Base-by-base conservation (phyloP, 2,797 vertebrate genomes). In the Tinamus major region DNA sequence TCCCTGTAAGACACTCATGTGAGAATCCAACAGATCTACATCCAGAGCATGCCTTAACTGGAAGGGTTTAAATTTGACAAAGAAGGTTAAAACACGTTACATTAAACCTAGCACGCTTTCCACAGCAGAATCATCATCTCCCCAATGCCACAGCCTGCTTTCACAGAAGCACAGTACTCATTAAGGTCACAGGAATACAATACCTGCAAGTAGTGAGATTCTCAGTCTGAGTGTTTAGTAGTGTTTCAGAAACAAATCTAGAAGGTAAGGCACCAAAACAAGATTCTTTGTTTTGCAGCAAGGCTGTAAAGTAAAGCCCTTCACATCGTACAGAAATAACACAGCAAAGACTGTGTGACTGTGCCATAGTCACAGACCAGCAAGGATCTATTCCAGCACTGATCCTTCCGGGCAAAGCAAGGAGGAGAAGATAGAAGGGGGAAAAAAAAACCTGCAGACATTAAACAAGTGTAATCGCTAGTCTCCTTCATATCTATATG, bases 401-500 rank as follows among this genome's bases (percentile, higher is more conserved):
- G 33, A 75, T 31, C 18, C 17, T 62, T 9, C 42, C 29, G 23
- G 1, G 1, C 75, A 64, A 86, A 87, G 14, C 3, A 72, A 53
- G 90, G 87, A 77, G n/a, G 18, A 86, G 20, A 88, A 46, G 37
- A 71, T 1, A 68, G 42, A 75, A 92, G 26, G 24, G 10, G 37
- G 17, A 71, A 86, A 94, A 55, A n/a, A 24, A 49, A 49, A 49
- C 23, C 19, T 72, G 51, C 23, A 85, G 44, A 92, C 42, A 74
- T 21, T 33, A 56, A 26, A 56, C 72, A 18, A 86, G 13, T 3
- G 6, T 61, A 8, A 80, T 27, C 39, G 44, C 59, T 48, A 62
- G 48, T 48, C 10, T 88, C 77, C 72, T 91, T 91, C 42, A 7
- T 24, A 92, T 85, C 85, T 88, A 29, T 58, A 90, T 87, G 87